Conservation (phyloP, 2,113 vertebrate genomes). For the Oceanodroma tethys region DNA sequence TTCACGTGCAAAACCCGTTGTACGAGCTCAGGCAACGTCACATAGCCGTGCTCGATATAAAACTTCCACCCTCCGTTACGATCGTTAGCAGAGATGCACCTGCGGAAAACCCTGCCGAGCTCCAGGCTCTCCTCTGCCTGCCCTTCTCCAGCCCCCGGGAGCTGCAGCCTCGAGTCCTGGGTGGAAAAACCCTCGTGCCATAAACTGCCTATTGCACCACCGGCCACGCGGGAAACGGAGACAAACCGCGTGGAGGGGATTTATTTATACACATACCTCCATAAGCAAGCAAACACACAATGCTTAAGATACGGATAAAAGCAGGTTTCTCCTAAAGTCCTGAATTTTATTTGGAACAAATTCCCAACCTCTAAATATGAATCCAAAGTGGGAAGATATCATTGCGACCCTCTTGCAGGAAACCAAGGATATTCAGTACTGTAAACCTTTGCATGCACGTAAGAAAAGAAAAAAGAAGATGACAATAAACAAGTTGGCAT, state of each 20-base stretch:
- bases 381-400: background rate
- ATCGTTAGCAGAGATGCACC: background rate
- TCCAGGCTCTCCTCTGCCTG: background rate
- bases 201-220: background rate
- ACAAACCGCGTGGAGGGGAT: background rate
- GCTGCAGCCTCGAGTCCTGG: background rate
- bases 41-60: accelerated
- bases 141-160: background rate
- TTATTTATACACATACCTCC: background rate
- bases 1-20: background rate
- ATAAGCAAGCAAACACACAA: too few relatives aligned
- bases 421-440: background rate
- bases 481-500: background rate
- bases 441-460: accelerated
- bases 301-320: background rate
- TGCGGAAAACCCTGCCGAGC: background rate
- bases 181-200: background rate
- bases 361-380: background rate
- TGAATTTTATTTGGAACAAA: background rate
- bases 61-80: background rate
- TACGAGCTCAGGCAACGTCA: background rate
- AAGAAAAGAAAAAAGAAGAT: background rate
- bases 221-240: background rate
- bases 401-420: background rate
- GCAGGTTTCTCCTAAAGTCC: background rate